phyloP scores from a whole-genome alignment of 2,113 vertebrate species.

The Actenoides lindsayi region DNA sequence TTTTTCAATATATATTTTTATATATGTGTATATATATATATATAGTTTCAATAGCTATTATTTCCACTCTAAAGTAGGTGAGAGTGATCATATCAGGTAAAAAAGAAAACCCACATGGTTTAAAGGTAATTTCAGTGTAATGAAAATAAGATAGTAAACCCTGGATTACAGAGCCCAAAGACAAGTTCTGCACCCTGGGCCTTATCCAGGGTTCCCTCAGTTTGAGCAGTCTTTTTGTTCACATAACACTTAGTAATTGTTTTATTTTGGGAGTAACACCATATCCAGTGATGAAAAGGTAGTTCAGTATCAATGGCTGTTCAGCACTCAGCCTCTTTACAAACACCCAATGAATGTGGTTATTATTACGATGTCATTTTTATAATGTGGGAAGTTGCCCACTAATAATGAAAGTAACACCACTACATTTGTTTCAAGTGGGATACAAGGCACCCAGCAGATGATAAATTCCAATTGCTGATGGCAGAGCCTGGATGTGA shows the following conservation, averaged over 20 bases:
- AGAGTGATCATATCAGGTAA: not conserved
- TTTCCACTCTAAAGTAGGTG: not conserved
- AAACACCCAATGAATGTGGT: not conserved
- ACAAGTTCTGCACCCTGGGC: not conserved
- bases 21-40: no score
- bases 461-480: not conserved
- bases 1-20: no score
- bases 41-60: not conserved
- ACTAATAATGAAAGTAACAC: not conserved
- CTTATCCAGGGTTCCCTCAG: not conserved
- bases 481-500: not conserved
- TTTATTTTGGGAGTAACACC: not conserved
- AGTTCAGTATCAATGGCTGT: not conserved
- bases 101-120: not conserved
- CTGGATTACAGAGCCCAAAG: not conserved
- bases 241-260: not conserved
- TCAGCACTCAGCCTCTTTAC: not conserved
- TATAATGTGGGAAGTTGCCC: not conserved
- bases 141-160: not conserved
- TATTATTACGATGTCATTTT: not conserved
- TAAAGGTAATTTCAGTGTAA: not conserved
- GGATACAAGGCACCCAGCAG: not conserved
- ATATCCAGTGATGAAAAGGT: not conserved
- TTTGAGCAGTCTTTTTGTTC: not conserved
- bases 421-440: not conserved